These are phyloP conservation scores for Pycnomerus fuliginosus DNA, from an alignment of 2,888 invertebrate genomes.

Conservation along the genomic window DNA sequence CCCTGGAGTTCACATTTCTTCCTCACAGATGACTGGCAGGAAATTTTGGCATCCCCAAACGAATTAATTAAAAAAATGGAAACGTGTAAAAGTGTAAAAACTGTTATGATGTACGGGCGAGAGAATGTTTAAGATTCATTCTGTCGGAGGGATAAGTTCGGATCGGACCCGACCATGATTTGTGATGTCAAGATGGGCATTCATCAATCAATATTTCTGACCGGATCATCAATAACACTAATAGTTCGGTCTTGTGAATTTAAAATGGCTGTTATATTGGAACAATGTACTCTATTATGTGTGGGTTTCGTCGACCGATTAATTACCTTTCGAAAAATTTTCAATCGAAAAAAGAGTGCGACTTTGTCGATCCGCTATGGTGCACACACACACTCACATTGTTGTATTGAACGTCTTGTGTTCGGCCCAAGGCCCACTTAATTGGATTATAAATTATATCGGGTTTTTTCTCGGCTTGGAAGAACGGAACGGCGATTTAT, in stretches of 20 bases:
- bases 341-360: conserved; percentile 34
- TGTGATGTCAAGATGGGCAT: conserved; percentile 38
- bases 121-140: too few relatives aligned
- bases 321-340: conserved; percentile 42
- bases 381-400: too few relatives aligned
- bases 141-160: too few relatives aligned
- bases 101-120: too few relatives aligned
- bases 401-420: conserved; percentile 39
- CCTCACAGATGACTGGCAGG: too few relatives aligned
- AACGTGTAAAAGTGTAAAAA: too few relatives aligned
- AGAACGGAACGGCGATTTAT: conserved; percentile 50
- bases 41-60: too few relatives aligned
- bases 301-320: conserved; percentile 41
- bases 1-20: too few relatives aligned
- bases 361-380: conserved; percentile 26
- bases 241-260: conserved; percentile 49
- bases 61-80: too few relatives aligned
- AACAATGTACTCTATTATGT: conserved; percentile 50
- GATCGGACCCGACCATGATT: too few relatives aligned
- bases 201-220: conserved; percentile 51
- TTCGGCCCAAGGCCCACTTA: conserved; percentile 46
- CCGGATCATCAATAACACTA: conserved; percentile 53
- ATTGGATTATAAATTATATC: conserved; percentile 55
- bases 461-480: conserved; percentile 41
- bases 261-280: conserved; percentile 50